Conservation (phyloP, 1,140 invertebrate species). For the Diachasmimorpha longicaudata region DNA sequence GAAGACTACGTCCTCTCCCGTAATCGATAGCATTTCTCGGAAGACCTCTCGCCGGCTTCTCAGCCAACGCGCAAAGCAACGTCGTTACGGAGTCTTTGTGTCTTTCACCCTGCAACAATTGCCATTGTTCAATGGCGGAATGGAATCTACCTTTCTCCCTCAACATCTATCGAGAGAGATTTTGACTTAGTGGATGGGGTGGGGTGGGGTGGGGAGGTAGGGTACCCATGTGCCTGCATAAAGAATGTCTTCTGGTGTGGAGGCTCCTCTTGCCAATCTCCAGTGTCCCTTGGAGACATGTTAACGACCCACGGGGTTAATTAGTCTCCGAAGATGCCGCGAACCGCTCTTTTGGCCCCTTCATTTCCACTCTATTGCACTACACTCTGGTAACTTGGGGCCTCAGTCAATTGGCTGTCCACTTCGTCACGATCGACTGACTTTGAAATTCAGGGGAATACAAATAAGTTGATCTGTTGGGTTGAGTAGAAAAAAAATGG, state of each 20-base stretch:
- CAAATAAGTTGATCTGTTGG: not conserved
- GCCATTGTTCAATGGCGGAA: slow-evolving; percentile 28
- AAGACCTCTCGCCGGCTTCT: not conserved
- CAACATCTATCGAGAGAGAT: not conserved
- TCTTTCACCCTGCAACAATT: slow-evolving; percentile 35
- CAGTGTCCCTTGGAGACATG: slow-evolving; percentile 33
- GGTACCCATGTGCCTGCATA: slow-evolving; percentile 37
- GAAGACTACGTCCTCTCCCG: not conserved
- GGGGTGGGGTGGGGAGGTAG: no score
- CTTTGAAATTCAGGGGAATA: not conserved
- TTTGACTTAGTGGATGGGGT: not conserved
- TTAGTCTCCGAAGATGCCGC: slow-evolving; percentile 41
- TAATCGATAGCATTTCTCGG: slow-evolving; percentile 9
- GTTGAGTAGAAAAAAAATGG: not conserved
- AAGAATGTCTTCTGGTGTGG: slow-evolving; percentile 32
- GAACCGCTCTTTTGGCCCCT: not conserved
- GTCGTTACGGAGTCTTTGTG: slow-evolving; percentile 26
- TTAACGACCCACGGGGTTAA: slow-evolving; percentile 45
- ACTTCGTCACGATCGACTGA: not conserved
- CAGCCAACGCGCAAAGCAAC: slow-evolving; percentile 18
- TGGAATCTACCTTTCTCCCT: not conserved
- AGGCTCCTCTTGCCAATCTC: not conserved
- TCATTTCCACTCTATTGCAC: not conserved
- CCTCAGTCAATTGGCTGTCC: not conserved
- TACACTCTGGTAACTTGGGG: not conserved